These are phyloP conservation scores for Spisula solida DNA, from an alignment of 2,888 invertebrate genomes.

Conservation along the genomic window DNA sequence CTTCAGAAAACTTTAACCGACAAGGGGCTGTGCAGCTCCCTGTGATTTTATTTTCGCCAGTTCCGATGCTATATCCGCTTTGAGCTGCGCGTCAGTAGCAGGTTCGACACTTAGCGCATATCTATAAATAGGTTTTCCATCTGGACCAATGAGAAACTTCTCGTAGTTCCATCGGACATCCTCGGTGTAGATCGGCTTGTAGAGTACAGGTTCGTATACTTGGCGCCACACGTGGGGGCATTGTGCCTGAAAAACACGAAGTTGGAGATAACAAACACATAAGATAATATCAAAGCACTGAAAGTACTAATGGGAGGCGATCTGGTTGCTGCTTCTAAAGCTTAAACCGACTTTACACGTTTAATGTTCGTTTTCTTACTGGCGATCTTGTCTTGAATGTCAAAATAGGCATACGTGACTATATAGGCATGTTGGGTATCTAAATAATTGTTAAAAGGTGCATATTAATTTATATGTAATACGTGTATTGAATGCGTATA, in stretches of 20 bases:
- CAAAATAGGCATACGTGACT: no score
- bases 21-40: neutral
- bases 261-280: no score
- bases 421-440: no score
- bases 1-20: slow-evolving; percentile 21
- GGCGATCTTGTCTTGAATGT: no score
- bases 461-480: no score
- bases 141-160: slow-evolving; percentile 71
- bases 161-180: slow-evolving; percentile 72
- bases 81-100: slow-evolving; percentile 45
- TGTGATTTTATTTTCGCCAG: slow-evolving; percentile 51
- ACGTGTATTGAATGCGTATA: no score
- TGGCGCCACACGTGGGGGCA: slow-evolving; percentile 59
- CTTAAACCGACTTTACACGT: no score
- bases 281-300: no score
- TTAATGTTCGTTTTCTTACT: no score
- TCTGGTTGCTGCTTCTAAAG: no score
- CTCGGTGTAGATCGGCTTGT: slow-evolving; percentile 63
- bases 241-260: slow-evolving; percentile 55
- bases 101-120: slow-evolving; percentile 64
- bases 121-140: slow-evolving; percentile 67
- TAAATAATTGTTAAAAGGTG: no score
- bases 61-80: slow-evolving; percentile 56
- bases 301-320: no score
- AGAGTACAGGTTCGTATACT: slow-evolving; percentile 60